Conservation (phyloP, 2,797 vertebrate genomes). For the Clamator glandarius region DNA sequence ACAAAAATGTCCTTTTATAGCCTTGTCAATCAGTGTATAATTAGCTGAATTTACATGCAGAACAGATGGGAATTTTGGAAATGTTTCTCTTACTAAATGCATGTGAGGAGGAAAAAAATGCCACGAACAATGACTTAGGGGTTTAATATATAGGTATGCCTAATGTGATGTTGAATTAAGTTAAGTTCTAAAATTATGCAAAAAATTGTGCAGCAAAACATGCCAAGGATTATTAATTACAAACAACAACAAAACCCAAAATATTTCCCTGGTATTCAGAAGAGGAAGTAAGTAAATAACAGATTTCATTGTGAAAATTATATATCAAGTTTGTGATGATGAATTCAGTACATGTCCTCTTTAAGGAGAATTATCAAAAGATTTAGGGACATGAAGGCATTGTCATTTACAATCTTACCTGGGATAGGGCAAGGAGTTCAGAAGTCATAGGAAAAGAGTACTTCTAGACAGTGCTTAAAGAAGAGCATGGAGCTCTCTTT, state of each 20-base stretch:
- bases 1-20: constrained; percentile 62
- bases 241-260: neutral
- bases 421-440: neutral
- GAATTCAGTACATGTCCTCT: neutral
- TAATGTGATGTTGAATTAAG: constrained; percentile 2
- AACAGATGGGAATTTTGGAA: constrained; percentile 71
- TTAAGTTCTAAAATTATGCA: neutral
- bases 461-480: neutral
- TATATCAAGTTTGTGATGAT: neutral
- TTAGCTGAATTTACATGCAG: constrained; percentile 63
- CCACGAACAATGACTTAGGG: constrained; percentile 23
- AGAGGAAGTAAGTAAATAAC: neutral
- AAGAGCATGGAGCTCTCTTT: neutral
- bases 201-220: neutral
- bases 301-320: neutral
- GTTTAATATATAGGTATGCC: constrained; percentile 36
- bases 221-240: neutral
- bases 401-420: neutral
- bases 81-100: constrained; percentile 33
- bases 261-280: neutral
- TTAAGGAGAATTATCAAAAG: neutral
- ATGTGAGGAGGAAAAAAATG: neutral
- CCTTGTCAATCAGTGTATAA: constrained; percentile 70
- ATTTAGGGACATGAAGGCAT: neutral
- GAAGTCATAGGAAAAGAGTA: neutral